Conservation (phyloP, 2,797 vertebrate genomes). For the Presbytis comata region DNA sequence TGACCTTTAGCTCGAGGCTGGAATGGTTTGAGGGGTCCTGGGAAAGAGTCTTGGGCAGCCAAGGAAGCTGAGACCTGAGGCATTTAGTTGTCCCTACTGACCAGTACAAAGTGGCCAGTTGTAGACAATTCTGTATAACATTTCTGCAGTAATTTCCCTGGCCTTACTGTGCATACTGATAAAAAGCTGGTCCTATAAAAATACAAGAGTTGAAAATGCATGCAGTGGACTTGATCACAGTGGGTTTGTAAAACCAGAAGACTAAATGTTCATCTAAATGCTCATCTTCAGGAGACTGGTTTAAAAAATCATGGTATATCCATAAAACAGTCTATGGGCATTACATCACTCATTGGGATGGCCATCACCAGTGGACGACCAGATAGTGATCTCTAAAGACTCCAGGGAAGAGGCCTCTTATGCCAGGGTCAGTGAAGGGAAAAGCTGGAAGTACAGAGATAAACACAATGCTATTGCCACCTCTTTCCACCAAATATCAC, state of each 20-base stretch:
- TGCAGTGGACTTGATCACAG: not conserved
- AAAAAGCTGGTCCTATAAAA: not conserved
- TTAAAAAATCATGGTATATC: not conserved
- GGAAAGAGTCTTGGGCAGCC: not conserved
- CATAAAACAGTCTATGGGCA: not conserved
- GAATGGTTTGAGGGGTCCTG: not conserved
- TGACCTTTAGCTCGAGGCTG: not conserved
- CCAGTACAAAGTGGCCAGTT: not conserved
- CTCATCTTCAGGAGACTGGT: not conserved
- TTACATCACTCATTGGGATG: not conserved
- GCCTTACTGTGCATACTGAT: not conserved
- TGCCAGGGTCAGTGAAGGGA: not conserved
- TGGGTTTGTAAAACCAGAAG: not conserved
- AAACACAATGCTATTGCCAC: accelerated
- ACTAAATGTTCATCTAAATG: not conserved
- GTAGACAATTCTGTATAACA: not conserved
- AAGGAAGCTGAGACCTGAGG: not conserved
- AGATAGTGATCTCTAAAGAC: not conserved
- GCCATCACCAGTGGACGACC: not conserved
- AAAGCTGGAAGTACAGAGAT: not conserved
- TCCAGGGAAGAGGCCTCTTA: not conserved
- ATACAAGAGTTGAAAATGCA: not conserved
- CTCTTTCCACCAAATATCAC: not conserved
- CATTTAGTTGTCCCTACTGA: too few relatives aligned
- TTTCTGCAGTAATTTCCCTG: too few relatives aligned